These are phyloP conservation scores for Oegoconia quadripuncta DNA, from an alignment of 2,888 invertebrate genomes.

Conservation along the genomic window DNA sequence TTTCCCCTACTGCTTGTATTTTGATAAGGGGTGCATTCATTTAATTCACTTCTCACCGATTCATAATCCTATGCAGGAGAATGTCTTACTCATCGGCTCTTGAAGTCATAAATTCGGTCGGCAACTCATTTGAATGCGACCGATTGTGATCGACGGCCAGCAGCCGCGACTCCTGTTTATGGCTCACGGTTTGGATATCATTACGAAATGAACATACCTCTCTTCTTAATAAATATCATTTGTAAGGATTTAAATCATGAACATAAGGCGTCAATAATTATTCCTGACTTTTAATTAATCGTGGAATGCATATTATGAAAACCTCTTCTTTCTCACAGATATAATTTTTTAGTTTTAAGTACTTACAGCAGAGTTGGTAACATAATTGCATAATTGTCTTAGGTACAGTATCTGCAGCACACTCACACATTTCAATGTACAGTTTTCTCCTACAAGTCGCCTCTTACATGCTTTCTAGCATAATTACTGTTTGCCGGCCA, in stretches of 20 bases:
- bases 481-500: slow-evolving; percentile 24
- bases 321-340: too few species aligned
- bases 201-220: slow-evolving; percentile 11
- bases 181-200: slow-evolving; percentile 28
- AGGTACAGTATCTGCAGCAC: slow-evolving; percentile 13
- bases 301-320: too few species aligned
- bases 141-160: slow-evolving; percentile 70
- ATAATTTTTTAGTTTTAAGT: too few species aligned
- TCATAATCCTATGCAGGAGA: slow-evolving; percentile 28
- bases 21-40: too few species aligned
- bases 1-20: too few species aligned
- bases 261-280: background rate
- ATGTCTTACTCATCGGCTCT: slow-evolving; percentile 64
- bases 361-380: slow-evolving; percentile 7
- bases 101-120: slow-evolving; percentile 61
- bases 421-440: slow-evolving; percentile 17
- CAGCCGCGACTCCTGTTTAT: slow-evolving; percentile 44
- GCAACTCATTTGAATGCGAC: slow-evolving; percentile 68
- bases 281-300: too few species aligned
- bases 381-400: slow-evolving; percentile 23
- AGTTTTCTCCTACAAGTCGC: slow-evolving; percentile 23
- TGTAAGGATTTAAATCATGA: background rate
- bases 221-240: background rate
- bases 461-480: slow-evolving; percentile 26
- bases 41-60: slow-evolving; percentile 15